Evolutionary conservation across 2,888 invertebrate species (phyloP).

Genomic region (Julus scanicus): DNA sequence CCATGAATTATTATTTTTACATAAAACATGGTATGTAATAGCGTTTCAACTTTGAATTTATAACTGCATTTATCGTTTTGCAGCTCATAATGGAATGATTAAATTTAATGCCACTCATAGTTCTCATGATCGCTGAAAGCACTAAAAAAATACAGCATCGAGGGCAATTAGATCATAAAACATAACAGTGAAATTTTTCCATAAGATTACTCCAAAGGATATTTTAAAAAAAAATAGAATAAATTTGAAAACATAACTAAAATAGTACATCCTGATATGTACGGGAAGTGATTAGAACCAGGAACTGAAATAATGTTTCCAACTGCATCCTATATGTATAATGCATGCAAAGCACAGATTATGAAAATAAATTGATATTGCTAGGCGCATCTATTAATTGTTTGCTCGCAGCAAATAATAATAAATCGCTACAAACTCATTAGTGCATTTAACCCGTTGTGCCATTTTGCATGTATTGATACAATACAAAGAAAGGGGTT

Average conservation of each 20-base stretch:
- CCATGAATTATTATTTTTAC: no score
- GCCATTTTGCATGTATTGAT: neutral
- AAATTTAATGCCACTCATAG: no score
- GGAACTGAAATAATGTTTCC: neutral
- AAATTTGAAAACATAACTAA: neutral
- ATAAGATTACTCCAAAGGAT: neutral
- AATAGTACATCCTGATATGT: neutral
- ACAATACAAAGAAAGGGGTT: neutral
- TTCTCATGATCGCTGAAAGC: neutral
- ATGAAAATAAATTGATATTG: neutral
- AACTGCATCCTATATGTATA: neutral
- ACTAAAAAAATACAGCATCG: neutral
- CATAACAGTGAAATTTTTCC: neutral
- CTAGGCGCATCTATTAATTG: neutral
- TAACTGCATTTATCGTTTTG: no score
- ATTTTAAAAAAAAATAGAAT: neutral
- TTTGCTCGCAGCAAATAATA: neutral
- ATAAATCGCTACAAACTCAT: neutral
- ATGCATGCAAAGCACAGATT: neutral
- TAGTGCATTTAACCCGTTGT: neutral
- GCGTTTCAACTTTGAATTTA: no score
- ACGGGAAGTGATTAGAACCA: neutral
- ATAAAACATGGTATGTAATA: no score
- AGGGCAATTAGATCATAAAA: neutral
- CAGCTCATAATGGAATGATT: no score